phyloP scores from a whole-genome alignment of 1,140 invertebrate genomes.

The Drosophila sucinea region DNA sequence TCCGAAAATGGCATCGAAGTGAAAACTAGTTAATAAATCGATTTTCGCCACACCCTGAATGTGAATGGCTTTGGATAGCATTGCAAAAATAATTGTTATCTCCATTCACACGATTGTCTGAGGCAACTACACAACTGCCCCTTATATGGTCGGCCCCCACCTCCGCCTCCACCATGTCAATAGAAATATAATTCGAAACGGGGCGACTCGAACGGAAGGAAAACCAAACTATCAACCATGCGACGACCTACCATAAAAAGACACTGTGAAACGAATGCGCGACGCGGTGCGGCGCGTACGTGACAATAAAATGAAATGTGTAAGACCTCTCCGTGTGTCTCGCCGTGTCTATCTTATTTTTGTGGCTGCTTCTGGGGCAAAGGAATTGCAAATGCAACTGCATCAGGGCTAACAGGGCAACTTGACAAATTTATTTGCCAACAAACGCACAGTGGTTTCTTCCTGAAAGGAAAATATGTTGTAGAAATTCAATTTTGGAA shows the following conservation, averaged over 20 bases:
- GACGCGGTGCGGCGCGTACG: conserved; percentile 45
- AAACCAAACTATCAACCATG: neutral
- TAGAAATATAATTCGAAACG: conserved; percentile 55
- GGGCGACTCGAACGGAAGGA: neutral
- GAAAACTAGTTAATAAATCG: conserved; percentile 13
- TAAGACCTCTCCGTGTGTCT: conserved; percentile 44
- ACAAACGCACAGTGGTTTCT: neutral
- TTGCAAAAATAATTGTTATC: conserved; percentile 17
- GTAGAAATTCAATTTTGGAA: too few relatives aligned
- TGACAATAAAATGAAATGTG: conserved; percentile 81
- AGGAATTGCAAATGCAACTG: conserved; percentile 61
- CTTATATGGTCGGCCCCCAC: conserved; percentile 1
- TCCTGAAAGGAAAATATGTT: too few relatives aligned
- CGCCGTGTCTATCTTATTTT: too few relatives aligned
- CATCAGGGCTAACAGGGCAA: conserved; percentile 47
- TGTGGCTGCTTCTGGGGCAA: neutral
- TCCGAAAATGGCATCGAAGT: neutral
- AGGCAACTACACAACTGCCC: neutral
- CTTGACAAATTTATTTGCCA: conserved; percentile 78
- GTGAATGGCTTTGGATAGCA: conserved; percentile 21
- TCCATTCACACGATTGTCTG: conserved; percentile 7
- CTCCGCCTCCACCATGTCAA: conserved; percentile 51
- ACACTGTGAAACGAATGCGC: conserved; percentile 49
- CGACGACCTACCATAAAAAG: conserved; percentile 66
- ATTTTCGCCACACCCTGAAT: conserved; percentile 33